Base-by-base conservation (phyloP, 2,888 invertebrate genomes). In the Patella ulyssiponensis region DNA sequence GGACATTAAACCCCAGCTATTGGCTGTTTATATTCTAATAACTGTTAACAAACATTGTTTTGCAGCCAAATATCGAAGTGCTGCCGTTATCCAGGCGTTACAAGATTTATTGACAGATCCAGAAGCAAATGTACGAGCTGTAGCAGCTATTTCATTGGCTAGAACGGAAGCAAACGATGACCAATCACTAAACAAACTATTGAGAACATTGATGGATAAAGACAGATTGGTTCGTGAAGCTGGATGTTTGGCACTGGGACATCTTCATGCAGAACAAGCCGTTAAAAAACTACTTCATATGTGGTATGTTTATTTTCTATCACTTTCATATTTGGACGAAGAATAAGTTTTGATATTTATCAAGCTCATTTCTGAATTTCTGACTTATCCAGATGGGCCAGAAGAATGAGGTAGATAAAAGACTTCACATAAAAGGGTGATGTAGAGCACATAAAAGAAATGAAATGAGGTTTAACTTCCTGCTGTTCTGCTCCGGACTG, bases 221-320 rank as follows among this genome's bases (percentile, higher is more conserved):
- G 89, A 89, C 79, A 78, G 88, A 3, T 81, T 89, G 69, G 88
- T 89, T 33, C 72, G 89, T 33, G 88, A 89, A 80, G 86, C 86
- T 23, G 88, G 86, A 1, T 89, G 88, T 77, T 80, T 89, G 44
- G 87, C 88, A 5, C 80, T 89, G 11, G 88, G 88, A 0, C 86
- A 86, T 69, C 82, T 89, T 20, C 82, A 86, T 77, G 84, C 86
- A 1, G 77, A 85, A 71, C 64, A 79, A 69, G 89, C 88, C 23
- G 85, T 89, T n/a, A 79, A 81, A 9, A 85, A 82, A 77, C 81
- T 89, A 9, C 79, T 88, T 1, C 84, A 87, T 73, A 76, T 89
- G 33, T 89, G 89, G 89, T 88, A 79, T 80, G 84, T 82, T 44
- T 44, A 44, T 44, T 44, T 44, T 44, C 44, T 44, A 44, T 44